Evolutionary conservation across 53 echinoderm and acorn worm species (phyloP), one percentile per base, ranked within the genome.

Genomic region (Echinometra lucunter): DNA sequence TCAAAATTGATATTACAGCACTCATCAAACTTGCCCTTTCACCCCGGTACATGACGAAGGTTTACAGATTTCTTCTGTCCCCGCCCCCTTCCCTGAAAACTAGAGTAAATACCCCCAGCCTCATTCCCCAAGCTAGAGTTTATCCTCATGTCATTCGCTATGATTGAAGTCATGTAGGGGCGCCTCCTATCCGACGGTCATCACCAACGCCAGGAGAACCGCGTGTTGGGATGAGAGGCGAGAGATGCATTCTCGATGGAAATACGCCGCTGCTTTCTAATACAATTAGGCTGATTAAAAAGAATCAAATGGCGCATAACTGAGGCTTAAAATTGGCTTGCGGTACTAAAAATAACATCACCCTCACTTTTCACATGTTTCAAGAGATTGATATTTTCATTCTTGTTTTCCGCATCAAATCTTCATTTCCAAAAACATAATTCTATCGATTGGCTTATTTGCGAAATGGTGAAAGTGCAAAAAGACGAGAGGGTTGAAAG

Each of bases 221-320:
- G 23, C 40, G 42, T 40, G 78, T 42, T 6, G 19, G 42, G 23
- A 72, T 28, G 72, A 18, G 47, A 85, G 49, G 45, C 85, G 45
- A 40, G 85, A 18, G 49, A 49, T 49, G 28, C 6, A 47, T 85
- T 49, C 18, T 85, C 45, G 85, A 85, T 47, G 45, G 49, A 49
- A 85, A 27, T 49, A 12, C 37, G 60, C 57, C 89, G 89, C 37
- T 60, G 60, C n/a, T 58, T 53, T 58, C 60, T 37, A 89, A 89
- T 60, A 89, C 89, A 89, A 89, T 89, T 89, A 60, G 60, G 58
- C 37, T 89, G 89, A 89, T 89, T 89, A 60, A 89, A 89, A 89
- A 89, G 58, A 34, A 37, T 89, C 89, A 89, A 58, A 89, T 58
- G 58, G 60, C 60, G 89, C 35, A 35, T 37, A 89, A 89, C 58